phyloP scores from a whole-genome alignment of 2,797 vertebrate genomes.

The Paramormyrops hopkinsi region DNA sequence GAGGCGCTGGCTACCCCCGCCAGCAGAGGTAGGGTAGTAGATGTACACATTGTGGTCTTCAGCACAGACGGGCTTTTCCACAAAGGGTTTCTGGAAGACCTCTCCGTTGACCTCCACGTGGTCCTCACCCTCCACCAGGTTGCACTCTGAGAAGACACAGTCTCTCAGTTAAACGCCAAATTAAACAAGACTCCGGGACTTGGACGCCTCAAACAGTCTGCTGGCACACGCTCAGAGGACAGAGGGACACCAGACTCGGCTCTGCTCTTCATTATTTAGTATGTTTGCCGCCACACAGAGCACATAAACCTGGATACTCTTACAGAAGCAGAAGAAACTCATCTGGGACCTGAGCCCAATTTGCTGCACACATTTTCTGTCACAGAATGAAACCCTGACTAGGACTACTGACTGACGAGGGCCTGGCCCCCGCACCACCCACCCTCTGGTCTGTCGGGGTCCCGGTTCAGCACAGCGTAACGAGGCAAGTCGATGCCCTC shows the following conservation, averaged over 20 bases:
- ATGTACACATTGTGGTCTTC: conserved; percentile 99
- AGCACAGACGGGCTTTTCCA: conserved; percentile 96
- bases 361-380: neutral
- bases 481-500: conserved; percentile 95
- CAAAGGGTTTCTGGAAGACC: conserved; percentile 94
- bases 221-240: neutral
- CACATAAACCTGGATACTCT: neutral
- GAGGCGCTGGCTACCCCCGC: conserved; percentile 93
- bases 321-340: neutral
- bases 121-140: conserved; percentile 90
- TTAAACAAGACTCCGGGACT: neutral
- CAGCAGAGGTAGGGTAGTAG: conserved; percentile 95
- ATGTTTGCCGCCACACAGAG: neutral
- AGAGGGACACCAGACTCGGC: neutral
- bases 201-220: neutral
- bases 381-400: neutral
- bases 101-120: conserved; percentile 96
- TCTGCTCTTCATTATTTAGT: neutral
- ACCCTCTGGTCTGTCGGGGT: conserved; percentile 93
- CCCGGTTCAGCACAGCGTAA: conserved; percentile 91
- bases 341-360: neutral
- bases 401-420: neutral
- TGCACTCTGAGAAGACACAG: conserved; percentile 71
- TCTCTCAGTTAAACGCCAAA: neutral
- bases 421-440: conserved; percentile 19